A percentile compares a stretch with the other conserved stretches of the same genome.
These are phyloP conservation scores for Microctenopoma stevenorrisi DNA, from an alignment of 2,797 vertebrate species.

Conservation along the genomic window DNA sequence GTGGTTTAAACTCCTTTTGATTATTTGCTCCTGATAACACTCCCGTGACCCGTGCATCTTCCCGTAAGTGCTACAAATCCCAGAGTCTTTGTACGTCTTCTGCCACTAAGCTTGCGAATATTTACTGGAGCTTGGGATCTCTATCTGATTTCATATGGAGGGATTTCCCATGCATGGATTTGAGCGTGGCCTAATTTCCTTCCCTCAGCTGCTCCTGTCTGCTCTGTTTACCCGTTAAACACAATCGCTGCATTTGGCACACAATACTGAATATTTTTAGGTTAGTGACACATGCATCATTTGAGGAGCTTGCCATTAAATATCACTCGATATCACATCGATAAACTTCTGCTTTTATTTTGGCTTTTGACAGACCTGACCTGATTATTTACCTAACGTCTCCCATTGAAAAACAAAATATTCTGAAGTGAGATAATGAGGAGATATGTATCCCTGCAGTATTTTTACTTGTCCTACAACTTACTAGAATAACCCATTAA, in stretches of 20 bases:
- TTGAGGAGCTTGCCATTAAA: constrained; percentile 17
- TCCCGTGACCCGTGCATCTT: constrained; percentile 8
- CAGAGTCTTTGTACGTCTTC: background rate
- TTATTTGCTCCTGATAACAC: background rate
- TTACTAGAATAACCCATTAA: too few species aligned
- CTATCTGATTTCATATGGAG: background rate
- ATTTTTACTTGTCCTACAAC: too few species aligned
- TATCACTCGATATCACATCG: background rate
- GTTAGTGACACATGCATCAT: constrained; percentile 1
- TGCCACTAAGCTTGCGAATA: constrained; percentile 4
- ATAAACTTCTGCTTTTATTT: background rate
- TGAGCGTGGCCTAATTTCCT: constrained; percentile 1
- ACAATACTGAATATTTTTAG: constrained; percentile 11
- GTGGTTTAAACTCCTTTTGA: background rate
- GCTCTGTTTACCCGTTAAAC: constrained; percentile 2
- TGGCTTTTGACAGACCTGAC: background rate
- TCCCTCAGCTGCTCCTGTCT: constrained; percentile 5
- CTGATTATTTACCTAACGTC: too few species aligned
- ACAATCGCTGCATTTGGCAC: background rate
- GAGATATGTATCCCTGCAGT: too few species aligned
- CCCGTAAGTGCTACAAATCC: background rate
- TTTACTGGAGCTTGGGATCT: constrained; percentile 1
- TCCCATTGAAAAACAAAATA: too few species aligned
- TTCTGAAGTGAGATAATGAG: too few species aligned
- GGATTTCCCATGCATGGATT: background rate